Evolutionary conservation across 2,888 invertebrate species (phyloP).

Genomic region (Cotesia congregata): DNA sequence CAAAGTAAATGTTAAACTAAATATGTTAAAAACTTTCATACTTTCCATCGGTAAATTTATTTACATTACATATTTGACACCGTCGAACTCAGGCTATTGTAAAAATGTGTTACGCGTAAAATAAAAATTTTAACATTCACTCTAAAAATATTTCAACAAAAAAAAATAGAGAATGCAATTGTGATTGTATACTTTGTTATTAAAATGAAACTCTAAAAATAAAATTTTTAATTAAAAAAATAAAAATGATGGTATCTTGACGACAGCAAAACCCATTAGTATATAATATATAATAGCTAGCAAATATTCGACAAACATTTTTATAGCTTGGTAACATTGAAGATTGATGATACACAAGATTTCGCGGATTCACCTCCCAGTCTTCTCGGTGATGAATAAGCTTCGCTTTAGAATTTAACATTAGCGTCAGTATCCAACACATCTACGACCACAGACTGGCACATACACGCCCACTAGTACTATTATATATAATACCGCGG

Average conservation of each 20-base stretch:
- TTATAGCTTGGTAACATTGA: conserved; percentile 29
- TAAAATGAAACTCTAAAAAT: too few relatives aligned
- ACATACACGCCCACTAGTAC: not conserved
- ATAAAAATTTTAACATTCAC: not conserved
- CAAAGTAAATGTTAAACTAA: not conserved
- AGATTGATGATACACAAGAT: conserved; percentile 37
- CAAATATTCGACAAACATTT: conserved; percentile 31
- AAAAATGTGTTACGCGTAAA: not conserved
- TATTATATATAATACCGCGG: not conserved
- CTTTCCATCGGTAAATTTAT: not conserved
- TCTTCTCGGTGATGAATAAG: conserved; percentile 15
- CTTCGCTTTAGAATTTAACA: conserved; percentile 10
- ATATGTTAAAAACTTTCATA: not conserved
- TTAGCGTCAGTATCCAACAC: not conserved
- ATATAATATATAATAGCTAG: conserved; percentile 31
- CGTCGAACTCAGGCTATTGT: not conserved
- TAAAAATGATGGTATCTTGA: not conserved
- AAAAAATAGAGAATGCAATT: not conserved
- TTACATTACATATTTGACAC: not conserved
- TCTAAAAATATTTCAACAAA: not conserved
- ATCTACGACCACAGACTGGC: not conserved
- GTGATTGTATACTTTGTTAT: too few relatives aligned
- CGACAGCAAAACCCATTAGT: conserved; percentile 23
- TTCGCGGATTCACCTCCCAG: conserved; percentile 17
- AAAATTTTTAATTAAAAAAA: too few relatives aligned